These are phyloP conservation scores for Tiliqua scincoides DNA, from an alignment of 2,113 vertebrate genomes.

Conservation along the genomic window DNA sequence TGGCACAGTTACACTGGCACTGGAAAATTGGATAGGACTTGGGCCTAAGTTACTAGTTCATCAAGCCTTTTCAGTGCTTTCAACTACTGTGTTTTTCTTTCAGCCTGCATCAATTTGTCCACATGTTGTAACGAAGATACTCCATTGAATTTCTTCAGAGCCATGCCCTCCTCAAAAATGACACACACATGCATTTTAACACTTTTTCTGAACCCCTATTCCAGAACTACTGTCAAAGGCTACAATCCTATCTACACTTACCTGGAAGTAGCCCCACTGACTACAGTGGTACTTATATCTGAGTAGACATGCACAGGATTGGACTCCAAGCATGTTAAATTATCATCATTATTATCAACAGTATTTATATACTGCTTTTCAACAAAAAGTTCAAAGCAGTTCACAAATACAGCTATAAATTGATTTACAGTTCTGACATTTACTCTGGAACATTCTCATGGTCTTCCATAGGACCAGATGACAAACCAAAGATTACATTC, in stretches of 20 bases:
- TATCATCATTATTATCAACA: too few species aligned
- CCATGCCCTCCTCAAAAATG: background rate
- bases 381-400: background rate
- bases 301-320: too few species aligned
- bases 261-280: too few species aligned
- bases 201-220: background rate
- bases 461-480: background rate
- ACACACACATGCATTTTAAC: background rate
- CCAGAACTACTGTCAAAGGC: background rate
- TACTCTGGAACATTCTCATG: background rate
- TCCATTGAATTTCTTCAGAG: background rate
- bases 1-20: too few species aligned
- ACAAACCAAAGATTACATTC: background rate
- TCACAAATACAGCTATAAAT: background rate
- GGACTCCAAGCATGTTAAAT: too few species aligned
- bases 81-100: background rate
- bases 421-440: background rate
- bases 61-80: background rate
- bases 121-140: background rate
- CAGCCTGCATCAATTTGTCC: background rate
- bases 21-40: too few species aligned
- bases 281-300: too few species aligned
- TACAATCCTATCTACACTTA: too few species aligned
- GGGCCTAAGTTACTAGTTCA: too few species aligned
- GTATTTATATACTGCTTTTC: too few species aligned